Base-by-base conservation (phyloP, 1,140 invertebrate species). In the Micrasema longulum region DNA sequence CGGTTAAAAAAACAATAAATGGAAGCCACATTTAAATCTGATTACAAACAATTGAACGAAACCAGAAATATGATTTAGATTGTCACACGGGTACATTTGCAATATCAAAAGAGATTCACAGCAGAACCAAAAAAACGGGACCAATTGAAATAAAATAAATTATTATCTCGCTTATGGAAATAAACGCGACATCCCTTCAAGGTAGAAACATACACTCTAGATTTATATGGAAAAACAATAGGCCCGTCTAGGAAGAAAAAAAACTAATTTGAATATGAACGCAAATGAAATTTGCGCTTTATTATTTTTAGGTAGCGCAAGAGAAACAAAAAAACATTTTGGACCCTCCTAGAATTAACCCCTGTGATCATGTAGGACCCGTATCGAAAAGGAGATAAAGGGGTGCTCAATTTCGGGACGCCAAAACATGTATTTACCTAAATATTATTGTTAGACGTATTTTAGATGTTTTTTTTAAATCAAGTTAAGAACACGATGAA, bases 221-320 rank as follows among this genome's bases (percentile, higher is more conserved):
- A 67, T 67, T 53, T 67, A 36, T 53, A 71, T 52, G 53, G 48
- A 74, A 74, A 74, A 55, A 74, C 73, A 74, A 74, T 71, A 55
- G 26, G 64, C n/a, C n/a, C n/a, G n/a, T n/a, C n/a, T n/a, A n/a
- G n/a, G n/a, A 14, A 16, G 35, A 57, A 64, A 75, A 75, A 75
- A 75, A 75, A 75, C 67, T 72, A 57, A 75, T 75, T 75, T 75
- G 69, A 72, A 75, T 75, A 75, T 64, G 38, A 69, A 72, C 73
- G 69, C 69, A 75, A 75, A 74, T 72, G 63, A 75, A 75, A 75
- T 75, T 75, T 71, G 69, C 26, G 69, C 69, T 72, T 69, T 75
- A 75, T 75, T 75, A 75, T 75, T 75, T 75, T 75, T 75, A 72
- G 73, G 73, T 75, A 75, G 73, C 73, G 69, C 72, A 53, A 47